Base-by-base conservation (phyloP, 64 coral and sea anemone species). In the Catalaphyllia jardinei region DNA sequence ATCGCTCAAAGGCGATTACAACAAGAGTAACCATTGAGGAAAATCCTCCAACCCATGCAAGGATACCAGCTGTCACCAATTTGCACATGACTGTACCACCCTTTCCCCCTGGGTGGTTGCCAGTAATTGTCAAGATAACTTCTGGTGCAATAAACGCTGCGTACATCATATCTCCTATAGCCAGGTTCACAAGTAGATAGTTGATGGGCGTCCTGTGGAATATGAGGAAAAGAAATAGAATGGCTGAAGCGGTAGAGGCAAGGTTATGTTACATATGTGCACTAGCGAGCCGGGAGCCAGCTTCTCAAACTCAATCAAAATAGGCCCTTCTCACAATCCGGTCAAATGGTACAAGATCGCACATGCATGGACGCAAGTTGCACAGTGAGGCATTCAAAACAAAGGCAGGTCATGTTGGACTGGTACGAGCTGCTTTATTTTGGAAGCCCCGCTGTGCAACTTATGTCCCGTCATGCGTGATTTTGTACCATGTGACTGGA, bases 1-100 rank as follows among this genome's bases (percentile, higher is more conserved):
- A n/a, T 69, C 65, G 65, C n/a, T 69, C 65, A 69, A 69, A n/a
- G 65, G 65, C 65, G 65, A 69, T 69, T 11, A 27, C 65, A n/a
- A 69, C 65, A 1, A 69, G 65, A 11, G 65, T 69, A 8, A 69
- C 65, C 22, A 69, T 24, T 4, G 65, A 69, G 24, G 65, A 69
- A 69, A 27, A 11, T 11, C 22, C 65, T 69, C 65, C 65, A n/a
- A 69, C 2, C 65, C 65, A 69, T 10, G 65, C 22, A 0, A 69
- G n/a, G 25, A 11, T 69, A 8, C 65, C 65, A 27, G 22, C 65
- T 25, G 65, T 69, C 65, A 69, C 4, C 1, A 69, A 11, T 69
- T 69, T 69, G 65, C 65, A 69, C n/a, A 69, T 11, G n/a, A 69
- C 65, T 69, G 25, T n/a, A 12, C 65, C 65, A 69, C 3, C 65